Evolutionary conservation across 2,797 vertebrate species (phyloP).

Genomic region (Coccyzus lansbergi): DNA sequence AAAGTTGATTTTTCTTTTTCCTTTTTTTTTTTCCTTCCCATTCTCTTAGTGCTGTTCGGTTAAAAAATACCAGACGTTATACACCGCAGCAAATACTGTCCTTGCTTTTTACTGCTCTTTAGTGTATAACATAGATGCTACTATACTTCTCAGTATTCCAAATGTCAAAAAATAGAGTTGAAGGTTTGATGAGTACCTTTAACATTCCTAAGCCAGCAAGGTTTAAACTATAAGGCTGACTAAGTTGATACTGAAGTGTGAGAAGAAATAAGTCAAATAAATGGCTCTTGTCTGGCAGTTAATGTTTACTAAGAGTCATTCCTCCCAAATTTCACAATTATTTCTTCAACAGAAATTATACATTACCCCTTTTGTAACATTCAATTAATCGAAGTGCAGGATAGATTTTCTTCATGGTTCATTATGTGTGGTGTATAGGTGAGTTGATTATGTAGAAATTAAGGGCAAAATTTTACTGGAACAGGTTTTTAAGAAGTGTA

Average conservation of each 20-base stretch:
- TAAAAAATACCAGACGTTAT: background rate
- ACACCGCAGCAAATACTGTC: background rate
- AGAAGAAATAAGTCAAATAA: background rate
- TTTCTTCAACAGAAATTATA: background rate
- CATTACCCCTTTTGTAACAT: background rate
- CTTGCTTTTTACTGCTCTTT: background rate
- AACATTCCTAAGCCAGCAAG: background rate
- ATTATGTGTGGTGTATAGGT: background rate
- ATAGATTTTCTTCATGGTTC: background rate
- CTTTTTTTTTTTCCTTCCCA: rapidly evolving
- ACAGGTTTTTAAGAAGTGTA: background rate
- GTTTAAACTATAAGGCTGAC: background rate
- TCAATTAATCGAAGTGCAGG: background rate
- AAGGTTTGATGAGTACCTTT: background rate
- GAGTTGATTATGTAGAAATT: background rate
- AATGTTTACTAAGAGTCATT: background rate
- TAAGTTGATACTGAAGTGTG: background rate
- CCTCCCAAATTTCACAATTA: background rate
- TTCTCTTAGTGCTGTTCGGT: background rate
- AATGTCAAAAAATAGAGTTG: background rate
- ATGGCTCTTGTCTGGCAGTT: background rate
- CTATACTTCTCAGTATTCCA: background rate
- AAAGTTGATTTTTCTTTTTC: rapidly evolving
- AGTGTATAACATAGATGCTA: background rate
- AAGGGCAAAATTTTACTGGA: background rate